phyloP scores from a whole-genome alignment of 2,797 vertebrate genomes.

The Lagocephalus sceleratus region DNA sequence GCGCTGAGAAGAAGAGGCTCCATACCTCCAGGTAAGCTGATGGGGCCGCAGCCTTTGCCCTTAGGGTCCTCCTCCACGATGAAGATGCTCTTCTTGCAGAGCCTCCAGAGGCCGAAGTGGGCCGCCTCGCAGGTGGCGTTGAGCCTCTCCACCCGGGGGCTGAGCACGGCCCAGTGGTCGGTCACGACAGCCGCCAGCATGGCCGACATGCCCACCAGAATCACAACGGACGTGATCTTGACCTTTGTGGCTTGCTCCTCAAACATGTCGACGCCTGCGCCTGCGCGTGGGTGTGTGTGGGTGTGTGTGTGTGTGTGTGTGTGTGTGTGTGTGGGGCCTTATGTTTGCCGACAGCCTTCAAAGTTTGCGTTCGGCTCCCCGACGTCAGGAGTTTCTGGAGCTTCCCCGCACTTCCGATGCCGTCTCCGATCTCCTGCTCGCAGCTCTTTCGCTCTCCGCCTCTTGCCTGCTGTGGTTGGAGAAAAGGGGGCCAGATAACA shows the following conservation, averaged over 20 bases:
- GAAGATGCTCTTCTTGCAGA: conserved; percentile 86
- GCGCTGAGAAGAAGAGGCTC: neutral
- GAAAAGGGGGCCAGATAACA: conserved; percentile 75
- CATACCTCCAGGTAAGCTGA: conserved; percentile 90
- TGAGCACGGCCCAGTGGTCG: conserved; percentile 95
- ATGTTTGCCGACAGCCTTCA: conserved; percentile 12
- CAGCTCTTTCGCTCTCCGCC: conserved; percentile 57
- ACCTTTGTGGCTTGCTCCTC: conserved; percentile 84
- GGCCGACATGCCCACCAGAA: conserved; percentile 83
- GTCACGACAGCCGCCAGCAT: conserved; percentile 88
- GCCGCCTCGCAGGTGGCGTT: conserved; percentile 87
- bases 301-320: neutral
- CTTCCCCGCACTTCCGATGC: conserved; percentile 35
- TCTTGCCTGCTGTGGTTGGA: conserved; percentile 59
- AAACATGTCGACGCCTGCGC: conserved; percentile 71
- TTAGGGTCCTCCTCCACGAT: conserved; percentile 72
- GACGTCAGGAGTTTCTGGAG: conserved; percentile 25
- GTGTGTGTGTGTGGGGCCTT: neutral
- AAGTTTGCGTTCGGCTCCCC: conserved; percentile 16
- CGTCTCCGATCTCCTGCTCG: conserved; percentile 51
- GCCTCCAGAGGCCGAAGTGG: conserved; percentile 94
- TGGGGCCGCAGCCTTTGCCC: conserved; percentile 80
- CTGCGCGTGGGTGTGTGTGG: conserved; percentile 1
- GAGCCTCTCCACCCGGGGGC: conserved; percentile 79
- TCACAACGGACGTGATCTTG: conserved; percentile 82